Evolutionary conservation across 2,113 vertebrate species (phyloP).

Genomic region (Mesoclemmys tuberculata): DNA sequence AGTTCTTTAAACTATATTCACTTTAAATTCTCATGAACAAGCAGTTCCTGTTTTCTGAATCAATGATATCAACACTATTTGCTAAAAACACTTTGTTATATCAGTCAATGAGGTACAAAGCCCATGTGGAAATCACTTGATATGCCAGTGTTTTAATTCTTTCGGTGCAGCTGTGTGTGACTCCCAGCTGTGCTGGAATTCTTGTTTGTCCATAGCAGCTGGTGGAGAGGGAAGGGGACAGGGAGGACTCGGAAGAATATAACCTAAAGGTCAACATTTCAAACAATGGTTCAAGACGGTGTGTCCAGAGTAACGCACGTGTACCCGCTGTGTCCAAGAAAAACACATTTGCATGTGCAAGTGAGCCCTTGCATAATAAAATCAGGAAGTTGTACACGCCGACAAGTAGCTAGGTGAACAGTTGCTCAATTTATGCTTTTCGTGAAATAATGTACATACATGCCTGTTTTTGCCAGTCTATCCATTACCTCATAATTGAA

Average conservation of each 20-base stretch:
- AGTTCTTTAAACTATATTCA: slow-evolving; percentile 70
- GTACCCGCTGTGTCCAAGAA: not conserved
- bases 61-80: not conserved
- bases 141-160: not conserved
- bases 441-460: not conserved
- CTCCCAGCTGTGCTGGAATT: not conserved
- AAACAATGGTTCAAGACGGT: not conserved
- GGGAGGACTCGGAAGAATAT: not conserved
- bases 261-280: not conserved
- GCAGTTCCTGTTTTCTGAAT: slow-evolving; percentile 65
- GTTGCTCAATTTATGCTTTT: not conserved
- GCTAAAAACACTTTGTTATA: not conserved
- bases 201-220: not conserved
- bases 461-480: not conserved
- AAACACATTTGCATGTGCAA: not conserved
- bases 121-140: not conserved
- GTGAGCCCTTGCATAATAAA: not conserved
- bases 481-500: not conserved
- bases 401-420: not conserved
- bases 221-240: not conserved
- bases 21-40: slow-evolving; percentile 59
- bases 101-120: not conserved
- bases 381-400: not conserved
- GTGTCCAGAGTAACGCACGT: not conserved
- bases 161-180: not conserved